These are phyloP conservation scores for Chondrosia reniformis DNA, from an alignment of 37 sponge, comb jelly and placozoan species.

Conservation along the genomic window DNA sequence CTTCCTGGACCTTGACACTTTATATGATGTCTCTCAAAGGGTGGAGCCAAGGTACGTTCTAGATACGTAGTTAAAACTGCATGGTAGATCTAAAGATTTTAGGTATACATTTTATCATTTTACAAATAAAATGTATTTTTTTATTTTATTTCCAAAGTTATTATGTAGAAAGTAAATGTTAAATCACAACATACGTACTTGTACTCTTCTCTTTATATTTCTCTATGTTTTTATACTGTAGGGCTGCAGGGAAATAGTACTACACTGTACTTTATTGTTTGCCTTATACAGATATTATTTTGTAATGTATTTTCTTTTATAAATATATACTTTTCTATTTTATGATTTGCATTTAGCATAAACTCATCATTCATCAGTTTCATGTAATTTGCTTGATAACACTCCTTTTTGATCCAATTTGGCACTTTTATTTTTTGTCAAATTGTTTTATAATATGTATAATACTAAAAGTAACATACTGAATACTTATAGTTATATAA, in stretches of 20 bases:
- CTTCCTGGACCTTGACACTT: slow-evolving; percentile 73
- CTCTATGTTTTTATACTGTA: no score
- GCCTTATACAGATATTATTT: not conserved
- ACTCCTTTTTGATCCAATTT: no score
- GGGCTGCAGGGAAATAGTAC: not conserved
- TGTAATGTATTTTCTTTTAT: not conserved
- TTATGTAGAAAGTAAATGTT: not conserved
- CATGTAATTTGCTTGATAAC: no score
- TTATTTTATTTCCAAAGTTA: no score
- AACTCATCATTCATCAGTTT: no score
- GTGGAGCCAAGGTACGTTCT: slow-evolving; percentile 67
- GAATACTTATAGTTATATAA: no score
- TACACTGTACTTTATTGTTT: not conserved
- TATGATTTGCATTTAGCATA: no score
- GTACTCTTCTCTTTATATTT: not conserved
- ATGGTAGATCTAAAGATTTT: not conserved
- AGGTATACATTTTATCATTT: no score
- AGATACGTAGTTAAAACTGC: not conserved
- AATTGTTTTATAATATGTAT: no score
- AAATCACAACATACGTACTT: not conserved
- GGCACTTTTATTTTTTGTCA: no score
- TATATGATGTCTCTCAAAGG: slow-evolving; percentile 81
- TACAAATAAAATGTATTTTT: no score
- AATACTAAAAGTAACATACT: no score
- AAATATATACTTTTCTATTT: not conserved